Conservation (phyloP, 2,113 vertebrate species). For the Cryptotis parvus region DNA sequence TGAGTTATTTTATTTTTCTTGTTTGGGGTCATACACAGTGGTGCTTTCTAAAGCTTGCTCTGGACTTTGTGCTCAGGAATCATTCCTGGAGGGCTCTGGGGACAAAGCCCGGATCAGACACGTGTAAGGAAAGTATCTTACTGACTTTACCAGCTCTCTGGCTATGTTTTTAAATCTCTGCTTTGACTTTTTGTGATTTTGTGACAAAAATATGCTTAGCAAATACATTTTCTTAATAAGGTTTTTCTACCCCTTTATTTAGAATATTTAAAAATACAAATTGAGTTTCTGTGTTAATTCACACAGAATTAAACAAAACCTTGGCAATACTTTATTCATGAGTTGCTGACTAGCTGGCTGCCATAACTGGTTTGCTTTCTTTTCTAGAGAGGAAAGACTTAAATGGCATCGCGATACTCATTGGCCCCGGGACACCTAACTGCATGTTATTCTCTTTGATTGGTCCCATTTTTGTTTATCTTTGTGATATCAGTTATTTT, state of each 20-base stretch:
- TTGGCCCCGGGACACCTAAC: neutral
- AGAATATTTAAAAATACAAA: neutral
- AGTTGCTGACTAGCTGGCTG: neutral
- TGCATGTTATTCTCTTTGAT: neutral
- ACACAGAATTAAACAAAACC: neutral
- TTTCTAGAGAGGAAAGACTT: constrained; percentile 8
- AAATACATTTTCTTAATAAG: constrained; percentile 32
- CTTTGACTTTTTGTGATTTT: constrained; percentile 24
- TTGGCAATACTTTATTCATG: neutral
- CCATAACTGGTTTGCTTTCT: neutral
- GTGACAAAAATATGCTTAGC: too few relatives aligned
- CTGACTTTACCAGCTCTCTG: too few relatives aligned
- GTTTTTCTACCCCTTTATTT: neutral
- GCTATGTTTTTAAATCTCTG: neutral
- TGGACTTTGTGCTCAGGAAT: too few relatives aligned
- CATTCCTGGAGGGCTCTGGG: too few relatives aligned
- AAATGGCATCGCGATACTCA: neutral
- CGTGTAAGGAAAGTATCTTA: too few relatives aligned
- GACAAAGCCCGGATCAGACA: neutral
- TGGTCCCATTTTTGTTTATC: neutral
- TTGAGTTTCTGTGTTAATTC: neutral
- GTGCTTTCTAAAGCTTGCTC: too few relatives aligned
- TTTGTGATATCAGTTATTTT: neutral
- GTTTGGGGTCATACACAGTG: too few relatives aligned
- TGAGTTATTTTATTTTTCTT: neutral